Base-by-base conservation (phyloP, 2,888 invertebrate species). In the Myathropa florea region DNA sequence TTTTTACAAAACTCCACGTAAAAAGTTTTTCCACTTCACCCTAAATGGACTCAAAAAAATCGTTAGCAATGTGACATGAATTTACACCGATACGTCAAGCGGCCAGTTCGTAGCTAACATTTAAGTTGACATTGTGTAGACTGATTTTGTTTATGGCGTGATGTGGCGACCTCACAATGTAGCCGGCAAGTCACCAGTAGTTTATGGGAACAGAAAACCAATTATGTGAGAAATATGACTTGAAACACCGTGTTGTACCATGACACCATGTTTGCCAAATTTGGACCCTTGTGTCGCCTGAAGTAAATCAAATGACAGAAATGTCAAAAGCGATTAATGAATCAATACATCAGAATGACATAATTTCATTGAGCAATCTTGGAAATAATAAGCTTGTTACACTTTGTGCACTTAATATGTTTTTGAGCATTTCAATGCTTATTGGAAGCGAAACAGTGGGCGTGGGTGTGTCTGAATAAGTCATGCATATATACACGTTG, bases 171-270 rank as follows among this genome's bases (percentile, higher is more conserved):
- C n/a, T n/a, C n/a, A n/a, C n/a, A n/a, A n/a, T n/a, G n/a, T n/a
- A n/a, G n/a, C n/a, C n/a, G n/a, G n/a, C 30, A 30, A 23, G 28
- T 67, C 33, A 59, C 28, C 36, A 55, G 60, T 61, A 39, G 30
- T 55, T 63, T 57, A 79, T 59, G 67, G 73, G 68, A 61, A 59
- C 46, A 4, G n/a, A 18, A 68, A 63, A 21, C 68, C 68, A 83
- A 83, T 70, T 70, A 70, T 73, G 72, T 73, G 78, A 73, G 21
- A 79, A 78, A 68, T 83, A 83, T 83, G 83, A 78, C 61, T 63
- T 63, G 39, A 33, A 79, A 12, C 67, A 57, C n/a, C n/a, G n/a
- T n/a, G n/a, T n/a, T n/a, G n/a, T n/a, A n/a, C n/a, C 73, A 73
- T 72, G 79, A 55, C 78, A 78, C 65, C 77, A 53, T 64, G 36